A percentile compares a stretch with the other conserved stretches of the same genome.
Evolutionary conservation across 1,140 invertebrate genomes (phyloP).

Genomic region (Drosophila parvula): DNA sequence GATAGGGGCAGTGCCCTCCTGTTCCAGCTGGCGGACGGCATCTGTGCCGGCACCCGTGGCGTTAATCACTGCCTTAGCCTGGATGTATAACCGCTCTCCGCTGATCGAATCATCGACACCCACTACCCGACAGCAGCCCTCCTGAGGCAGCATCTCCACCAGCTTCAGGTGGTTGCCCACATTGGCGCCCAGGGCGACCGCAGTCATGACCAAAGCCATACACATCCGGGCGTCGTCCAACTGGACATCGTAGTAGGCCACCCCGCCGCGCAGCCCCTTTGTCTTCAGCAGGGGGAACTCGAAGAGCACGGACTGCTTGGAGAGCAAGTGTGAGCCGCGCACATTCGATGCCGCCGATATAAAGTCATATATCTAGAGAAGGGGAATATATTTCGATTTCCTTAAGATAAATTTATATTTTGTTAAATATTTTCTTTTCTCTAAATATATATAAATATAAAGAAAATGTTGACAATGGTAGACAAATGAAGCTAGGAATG

Average conservation of each 20-base stretch:
- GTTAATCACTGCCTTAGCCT: conserved; percentile 52
- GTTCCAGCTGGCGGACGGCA: conserved; percentile 45
- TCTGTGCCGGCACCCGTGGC: conserved; percentile 60
- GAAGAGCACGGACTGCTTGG: conserved; percentile 29
- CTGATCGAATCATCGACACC: conserved; percentile 36
- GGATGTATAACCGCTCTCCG: conserved; percentile 21
- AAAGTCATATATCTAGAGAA: conserved; percentile 44
- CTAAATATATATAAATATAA: no score
- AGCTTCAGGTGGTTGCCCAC: conserved; percentile 52
- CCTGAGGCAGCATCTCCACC: conserved; percentile 12
- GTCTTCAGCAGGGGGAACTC: conserved; percentile 58
- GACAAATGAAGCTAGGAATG: no score
- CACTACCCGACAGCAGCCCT: conserved; percentile 34
- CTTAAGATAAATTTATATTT: no score
- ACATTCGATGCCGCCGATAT: conserved; percentile 55
- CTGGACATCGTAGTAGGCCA: conserved; percentile 70
- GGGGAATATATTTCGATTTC: no score
- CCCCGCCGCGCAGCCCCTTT: conserved; percentile 43
- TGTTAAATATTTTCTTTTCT: no score
- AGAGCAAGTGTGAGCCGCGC: conserved; percentile 53
- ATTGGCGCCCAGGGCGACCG: conserved; percentile 49
- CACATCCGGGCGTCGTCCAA: conserved; percentile 69
- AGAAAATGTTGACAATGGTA: no score
- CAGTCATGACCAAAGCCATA: conserved; percentile 55
- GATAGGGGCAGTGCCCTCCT: conserved; percentile 30